Evolutionary conservation across 37 sponge, comb jelly and placozoan genomes (phyloP), one percentile per base, ranked within the genome.

Genomic region (Haliclona indistincta): DNA sequence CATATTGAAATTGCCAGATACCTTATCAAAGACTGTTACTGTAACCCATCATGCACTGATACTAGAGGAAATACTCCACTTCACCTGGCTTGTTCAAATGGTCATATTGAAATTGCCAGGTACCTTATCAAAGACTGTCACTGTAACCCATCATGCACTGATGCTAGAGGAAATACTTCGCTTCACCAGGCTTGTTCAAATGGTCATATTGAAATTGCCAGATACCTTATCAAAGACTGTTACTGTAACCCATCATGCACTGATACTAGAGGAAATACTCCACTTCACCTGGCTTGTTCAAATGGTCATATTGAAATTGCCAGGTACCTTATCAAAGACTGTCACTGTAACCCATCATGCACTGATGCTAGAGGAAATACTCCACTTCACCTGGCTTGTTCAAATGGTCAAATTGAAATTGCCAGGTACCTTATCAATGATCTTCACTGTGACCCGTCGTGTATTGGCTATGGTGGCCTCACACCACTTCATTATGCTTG

Each of bases 371-470:
- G 0, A 3, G 76, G 76, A 2, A 32, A 52, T 2, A 65, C 76
- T 64, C 38, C 63, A 10, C 42, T 74, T 13, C 38, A 64, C 35
- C 56, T 65, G 39, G 76, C 76, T 8, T 37, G n/a, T 10, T 17
- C 30, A 32, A 65, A 4, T 1, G 76, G 63, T 6, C 55, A 32
- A 20, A 37, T 33, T 17, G 76, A 74, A 0, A 33, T 74, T 17
- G 36, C 30, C 17, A 56, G 38, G 37, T 26, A 33, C 13, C 63
- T 74, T 11, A 2, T 55, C 32, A 2, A n/a, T 30, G 67, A 64
- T 30, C n/a, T n/a, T 64, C 4, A 6, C 22, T 38, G 67, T 4
- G 39, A 64, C n/a, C 67, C 39, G 2, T 34, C 3, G 4, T 64
- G 67, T 64, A n/a, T 34, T 64, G 67, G 2, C 30, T n/a, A 38